A percentile compares a stretch with the other conserved stretches of the same genome.
phyloP scores from a whole-genome alignment of 2,888 invertebrate genomes.

The Tanaodytes sp. region DNA sequence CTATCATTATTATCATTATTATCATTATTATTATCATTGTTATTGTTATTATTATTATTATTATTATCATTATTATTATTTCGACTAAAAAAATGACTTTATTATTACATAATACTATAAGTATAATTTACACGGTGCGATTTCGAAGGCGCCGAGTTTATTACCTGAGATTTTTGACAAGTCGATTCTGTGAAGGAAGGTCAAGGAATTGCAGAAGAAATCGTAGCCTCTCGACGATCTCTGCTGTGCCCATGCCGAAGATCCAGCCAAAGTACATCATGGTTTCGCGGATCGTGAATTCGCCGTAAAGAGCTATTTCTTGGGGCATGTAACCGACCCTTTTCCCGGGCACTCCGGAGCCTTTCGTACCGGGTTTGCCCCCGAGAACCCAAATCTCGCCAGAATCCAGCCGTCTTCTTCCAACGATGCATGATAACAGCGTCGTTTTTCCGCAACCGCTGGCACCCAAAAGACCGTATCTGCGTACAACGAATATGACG shows the following conservation, averaged over 20 bases:
- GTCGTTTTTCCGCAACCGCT: conserved; percentile 99
- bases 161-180: conserved; percentile 86
- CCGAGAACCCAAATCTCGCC: conserved; percentile 94
- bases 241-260: conserved; percentile 89
- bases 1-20: conserved; percentile 11
- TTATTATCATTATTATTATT: background rate
- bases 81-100: background rate
- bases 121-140: too few species aligned
- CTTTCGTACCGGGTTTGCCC: conserved; percentile 89
- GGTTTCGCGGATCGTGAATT: conserved; percentile 94
- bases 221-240: conserved; percentile 86
- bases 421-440: conserved; percentile 91
- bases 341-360: conserved; percentile 93
- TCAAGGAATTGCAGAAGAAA: conserved; percentile 93
- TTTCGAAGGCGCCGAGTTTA: too few species aligned
- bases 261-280: conserved; percentile 98
- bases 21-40: background rate
- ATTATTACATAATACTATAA: background rate
- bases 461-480: conserved; percentile 94
- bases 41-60: background rate
- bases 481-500: too few species aligned
- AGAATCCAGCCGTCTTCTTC: conserved; percentile 86
- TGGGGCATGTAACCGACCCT: conserved; percentile 98
- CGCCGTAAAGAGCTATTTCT: conserved; percentile 91
- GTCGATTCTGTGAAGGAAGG: conserved; percentile 87